phyloP scores from a whole-genome alignment of 2,888 invertebrate species.

The Nomada goodeniana region DNA sequence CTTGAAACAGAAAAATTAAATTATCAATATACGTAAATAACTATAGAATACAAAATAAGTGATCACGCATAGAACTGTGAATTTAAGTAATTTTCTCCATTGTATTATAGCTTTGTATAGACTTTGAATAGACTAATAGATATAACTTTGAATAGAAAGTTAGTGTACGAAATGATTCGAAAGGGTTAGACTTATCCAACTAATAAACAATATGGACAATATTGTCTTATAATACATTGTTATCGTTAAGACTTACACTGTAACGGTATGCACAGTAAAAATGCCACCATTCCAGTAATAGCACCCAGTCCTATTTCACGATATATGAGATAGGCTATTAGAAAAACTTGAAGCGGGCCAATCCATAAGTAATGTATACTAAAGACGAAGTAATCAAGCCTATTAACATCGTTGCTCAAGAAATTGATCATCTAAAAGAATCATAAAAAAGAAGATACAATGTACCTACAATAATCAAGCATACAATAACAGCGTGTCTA shows the following conservation, averaged over 20 bases:
- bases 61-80: not conserved
- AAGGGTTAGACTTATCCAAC: no score
- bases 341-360: conserved; percentile 89
- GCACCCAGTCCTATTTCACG: conserved; percentile 86
- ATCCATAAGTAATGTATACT: conserved; percentile 91
- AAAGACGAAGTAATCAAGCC: conserved; percentile 89
- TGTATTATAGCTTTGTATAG: no score
- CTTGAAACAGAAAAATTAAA: conserved; percentile 44
- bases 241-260: conserved; percentile 76
- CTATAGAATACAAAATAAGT: not conserved
- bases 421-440: conserved; percentile 86
- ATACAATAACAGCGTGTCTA: no score
- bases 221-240: no score
- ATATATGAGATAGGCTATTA: conserved; percentile 85
- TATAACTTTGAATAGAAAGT: no score
- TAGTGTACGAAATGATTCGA: no score
- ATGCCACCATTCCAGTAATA: conserved; percentile 85
- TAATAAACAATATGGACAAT: no score
- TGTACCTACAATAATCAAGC: not conserved
- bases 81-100: not conserved
- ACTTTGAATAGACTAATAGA: no score
- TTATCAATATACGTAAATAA: not conserved
- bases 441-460: not conserved
- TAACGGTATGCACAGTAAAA: conserved; percentile 85
- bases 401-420: conserved; percentile 91